Evolutionary conservation across 2,113 vertebrate genomes (phyloP).

Genomic region (Rissa tridactyla): DNA sequence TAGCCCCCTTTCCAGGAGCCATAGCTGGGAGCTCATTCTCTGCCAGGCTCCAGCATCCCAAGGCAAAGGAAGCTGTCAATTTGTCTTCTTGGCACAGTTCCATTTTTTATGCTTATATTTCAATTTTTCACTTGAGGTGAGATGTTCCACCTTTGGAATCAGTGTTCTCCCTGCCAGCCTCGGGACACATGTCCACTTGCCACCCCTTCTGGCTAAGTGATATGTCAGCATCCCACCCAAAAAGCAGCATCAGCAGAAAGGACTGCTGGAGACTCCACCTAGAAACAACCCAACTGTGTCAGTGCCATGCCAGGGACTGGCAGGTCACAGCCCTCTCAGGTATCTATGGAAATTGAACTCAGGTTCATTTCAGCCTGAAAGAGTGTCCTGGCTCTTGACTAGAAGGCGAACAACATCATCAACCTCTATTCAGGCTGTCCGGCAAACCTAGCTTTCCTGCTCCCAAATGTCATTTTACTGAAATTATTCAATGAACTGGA

Average conservation of each 20-base stretch:
- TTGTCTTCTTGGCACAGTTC: neutral
- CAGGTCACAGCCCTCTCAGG: neutral
- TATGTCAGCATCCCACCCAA: neutral
- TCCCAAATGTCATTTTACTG: neutral
- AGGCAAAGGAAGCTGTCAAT: neutral
- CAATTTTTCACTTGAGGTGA: neutral
- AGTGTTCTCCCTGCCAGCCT: neutral
- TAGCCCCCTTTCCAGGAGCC: neutral
- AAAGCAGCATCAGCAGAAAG: neutral
- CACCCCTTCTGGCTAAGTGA: neutral
- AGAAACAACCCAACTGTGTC: neutral
- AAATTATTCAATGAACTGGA: neutral
- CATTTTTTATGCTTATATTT: neutral
- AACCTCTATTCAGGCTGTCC: neutral
- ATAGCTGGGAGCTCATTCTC: neutral
- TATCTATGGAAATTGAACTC: neutral
- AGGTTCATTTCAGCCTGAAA: neutral
- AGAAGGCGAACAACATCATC: neutral
- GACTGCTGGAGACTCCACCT: neutral
- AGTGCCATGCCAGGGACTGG: neutral
- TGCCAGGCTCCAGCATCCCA: neutral
- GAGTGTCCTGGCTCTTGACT: neutral
- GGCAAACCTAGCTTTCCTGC: neutral
- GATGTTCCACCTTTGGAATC: neutral
- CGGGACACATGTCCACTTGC: neutral